Evolutionary conservation across 2,797 vertebrate species (phyloP).

Genomic region (Mycteria americana): DNA sequence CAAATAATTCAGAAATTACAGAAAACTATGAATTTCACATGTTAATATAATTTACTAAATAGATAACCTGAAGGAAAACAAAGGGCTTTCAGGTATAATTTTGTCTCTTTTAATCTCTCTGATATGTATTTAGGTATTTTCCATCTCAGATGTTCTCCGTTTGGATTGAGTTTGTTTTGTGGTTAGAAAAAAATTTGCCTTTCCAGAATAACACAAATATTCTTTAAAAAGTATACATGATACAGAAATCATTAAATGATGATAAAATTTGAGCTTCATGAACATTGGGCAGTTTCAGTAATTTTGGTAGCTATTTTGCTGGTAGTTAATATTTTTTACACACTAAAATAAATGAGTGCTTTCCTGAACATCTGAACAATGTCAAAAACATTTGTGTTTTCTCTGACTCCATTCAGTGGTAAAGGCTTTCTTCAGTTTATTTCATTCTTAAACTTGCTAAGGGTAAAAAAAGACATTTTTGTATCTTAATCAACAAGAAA

Average conservation of each 20-base stretch:
- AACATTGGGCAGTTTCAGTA: background rate
- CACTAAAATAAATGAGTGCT: background rate
- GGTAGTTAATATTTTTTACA: background rate
- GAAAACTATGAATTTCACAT: background rate
- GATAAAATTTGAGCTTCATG: background rate
- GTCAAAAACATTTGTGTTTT: background rate
- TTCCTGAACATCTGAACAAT: background rate
- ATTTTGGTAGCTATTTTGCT: background rate
- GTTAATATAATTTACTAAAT: background rate
- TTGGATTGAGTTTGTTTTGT: background rate
- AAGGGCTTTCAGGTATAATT: background rate
- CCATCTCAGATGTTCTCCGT: background rate
- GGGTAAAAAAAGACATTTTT: background rate
- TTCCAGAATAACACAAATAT: background rate
- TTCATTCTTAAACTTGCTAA: background rate
- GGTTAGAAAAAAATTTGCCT: background rate
- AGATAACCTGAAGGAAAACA: background rate
- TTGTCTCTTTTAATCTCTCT: background rate
- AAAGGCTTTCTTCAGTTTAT: background rate
- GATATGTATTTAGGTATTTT: background rate
- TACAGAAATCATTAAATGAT: background rate
- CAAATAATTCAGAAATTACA: background rate
- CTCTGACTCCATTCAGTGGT: background rate
- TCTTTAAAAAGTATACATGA: background rate
- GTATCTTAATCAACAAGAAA: background rate